phyloP scores from a whole-genome alignment of 1,140 invertebrate genomes.

The Drosophila kurseongensis region DNA sequence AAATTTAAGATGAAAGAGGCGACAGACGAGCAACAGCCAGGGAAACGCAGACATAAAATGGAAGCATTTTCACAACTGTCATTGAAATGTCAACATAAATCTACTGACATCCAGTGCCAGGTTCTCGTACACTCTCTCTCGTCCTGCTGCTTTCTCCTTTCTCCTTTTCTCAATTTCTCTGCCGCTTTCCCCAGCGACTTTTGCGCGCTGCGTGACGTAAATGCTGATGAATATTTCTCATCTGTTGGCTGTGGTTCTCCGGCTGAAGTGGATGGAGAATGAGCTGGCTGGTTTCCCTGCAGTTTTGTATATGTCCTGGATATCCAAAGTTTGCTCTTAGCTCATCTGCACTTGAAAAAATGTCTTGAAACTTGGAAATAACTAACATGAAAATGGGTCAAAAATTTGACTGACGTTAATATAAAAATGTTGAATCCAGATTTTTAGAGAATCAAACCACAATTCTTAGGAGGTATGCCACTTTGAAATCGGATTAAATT shows the following conservation, averaged over 20 bases:
- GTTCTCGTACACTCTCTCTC: background rate
- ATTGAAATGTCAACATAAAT: slow-evolving; percentile 83
- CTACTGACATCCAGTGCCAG: slow-evolving; percentile 62
- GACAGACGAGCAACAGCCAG: slow-evolving; percentile 13
- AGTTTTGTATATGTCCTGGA: slow-evolving; percentile 65
- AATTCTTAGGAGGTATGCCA: no score
- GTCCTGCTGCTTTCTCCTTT: slow-evolving; percentile 11
- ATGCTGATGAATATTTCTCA: slow-evolving; percentile 79
- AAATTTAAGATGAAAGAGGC: slow-evolving; percentile 58
- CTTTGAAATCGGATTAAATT: no score
- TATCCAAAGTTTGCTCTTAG: slow-evolving; percentile 34
- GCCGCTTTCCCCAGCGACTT: slow-evolving; percentile 44
- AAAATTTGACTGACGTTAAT: no score
- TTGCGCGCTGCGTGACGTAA: slow-evolving; percentile 78
- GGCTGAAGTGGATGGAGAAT: slow-evolving; percentile 8
- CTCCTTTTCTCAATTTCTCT: background rate
- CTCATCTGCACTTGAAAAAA: background rate
- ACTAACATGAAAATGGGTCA: no score
- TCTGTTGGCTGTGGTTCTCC: slow-evolving; percentile 57
- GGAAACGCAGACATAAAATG: slow-evolving; percentile 48
- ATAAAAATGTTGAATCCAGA: no score
- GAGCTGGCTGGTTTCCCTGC: slow-evolving; percentile 35
- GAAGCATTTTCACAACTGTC: slow-evolving; percentile 79
- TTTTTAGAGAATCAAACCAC: no score
- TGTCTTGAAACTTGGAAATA: background rate